Conservation (phyloP, 2,797 vertebrate genomes). For the Chelonia mydas region DNA sequence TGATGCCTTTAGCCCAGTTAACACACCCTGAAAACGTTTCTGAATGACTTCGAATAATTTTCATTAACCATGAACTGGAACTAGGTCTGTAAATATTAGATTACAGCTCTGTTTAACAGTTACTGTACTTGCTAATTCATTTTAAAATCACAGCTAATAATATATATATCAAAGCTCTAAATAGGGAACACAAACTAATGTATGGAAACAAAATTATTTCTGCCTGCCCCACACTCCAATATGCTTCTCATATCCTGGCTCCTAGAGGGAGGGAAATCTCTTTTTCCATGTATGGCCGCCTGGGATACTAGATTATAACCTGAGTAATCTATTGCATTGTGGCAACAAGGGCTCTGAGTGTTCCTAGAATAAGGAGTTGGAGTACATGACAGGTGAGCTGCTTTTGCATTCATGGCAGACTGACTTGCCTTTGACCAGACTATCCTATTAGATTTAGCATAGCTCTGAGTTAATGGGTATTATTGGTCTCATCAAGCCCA, state of each 20-base stretch:
- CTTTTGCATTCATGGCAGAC: neutral
- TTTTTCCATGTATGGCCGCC: neutral
- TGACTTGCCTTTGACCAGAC: neutral
- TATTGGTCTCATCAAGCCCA: conserved; percentile 17
- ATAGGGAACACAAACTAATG: neutral
- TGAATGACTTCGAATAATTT: neutral
- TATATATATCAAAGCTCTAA: neutral
- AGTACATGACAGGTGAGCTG: neutral
- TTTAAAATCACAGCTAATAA: neutral
- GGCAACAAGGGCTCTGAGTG: neutral
- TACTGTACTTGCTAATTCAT: neutral
- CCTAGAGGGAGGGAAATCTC: neutral
- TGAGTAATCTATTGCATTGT: neutral
- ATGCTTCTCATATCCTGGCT: neutral
- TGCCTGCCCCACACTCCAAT: neutral
- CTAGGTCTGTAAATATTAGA: neutral
- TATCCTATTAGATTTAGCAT: neutral
- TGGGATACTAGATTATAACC: neutral
- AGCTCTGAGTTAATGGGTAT: neutral
- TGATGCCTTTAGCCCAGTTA: neutral
- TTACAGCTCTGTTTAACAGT: neutral
- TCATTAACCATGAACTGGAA: neutral
- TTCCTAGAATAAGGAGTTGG: conserved; percentile 8
- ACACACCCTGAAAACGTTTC: neutral
- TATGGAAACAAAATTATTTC: neutral